phyloP scores from a whole-genome alignment of 92 coral and sea anemone species.

The Isaurus tuberculatus region DNA sequence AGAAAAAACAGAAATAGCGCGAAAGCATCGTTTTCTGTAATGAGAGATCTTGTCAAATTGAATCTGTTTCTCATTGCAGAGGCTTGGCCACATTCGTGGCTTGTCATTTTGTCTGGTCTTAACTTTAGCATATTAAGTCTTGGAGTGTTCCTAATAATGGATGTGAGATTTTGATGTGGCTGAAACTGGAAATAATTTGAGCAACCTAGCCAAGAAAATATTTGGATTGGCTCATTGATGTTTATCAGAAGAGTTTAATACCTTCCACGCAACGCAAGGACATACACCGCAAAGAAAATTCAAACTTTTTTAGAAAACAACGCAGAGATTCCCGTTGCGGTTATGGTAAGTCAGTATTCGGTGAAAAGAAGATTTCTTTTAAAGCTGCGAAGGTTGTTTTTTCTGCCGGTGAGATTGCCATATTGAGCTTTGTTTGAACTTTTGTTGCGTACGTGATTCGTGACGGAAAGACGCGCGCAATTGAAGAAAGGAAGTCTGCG shows the following conservation, averaged over 20 bases:
- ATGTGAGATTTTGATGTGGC: slow-evolving; percentile 66
- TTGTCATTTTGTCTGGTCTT: slow-evolving; percentile 71
- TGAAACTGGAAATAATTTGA: background rate
- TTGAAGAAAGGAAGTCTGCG: background rate
- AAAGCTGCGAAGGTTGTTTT: slow-evolving; percentile 64
- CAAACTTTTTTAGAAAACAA: background rate
- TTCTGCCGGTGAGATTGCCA: slow-evolving; percentile 67
- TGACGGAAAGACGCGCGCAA: background rate
- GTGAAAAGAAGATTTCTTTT: slow-evolving; percentile 56
- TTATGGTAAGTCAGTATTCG: slow-evolving; percentile 45
- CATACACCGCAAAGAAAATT: slow-evolving; percentile 13
- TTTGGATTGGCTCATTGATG: background rate
- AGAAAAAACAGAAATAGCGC: background rate
- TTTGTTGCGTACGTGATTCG: background rate
- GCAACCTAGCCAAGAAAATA: background rate
- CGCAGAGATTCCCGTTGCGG: slow-evolving; percentile 36
- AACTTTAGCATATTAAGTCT: slow-evolving; percentile 74
- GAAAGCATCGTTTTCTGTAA: background rate
- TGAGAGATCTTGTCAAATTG: slow-evolving; percentile 67
- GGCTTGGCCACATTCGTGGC: slow-evolving; percentile 83
- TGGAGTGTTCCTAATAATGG: slow-evolving; percentile 79
- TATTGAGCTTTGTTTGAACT: slow-evolving; percentile 8
- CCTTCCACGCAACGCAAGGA: background rate
- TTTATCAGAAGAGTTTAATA: background rate
- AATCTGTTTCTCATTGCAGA: slow-evolving; percentile 87